These are phyloP conservation scores for Ptilodon capucinus DNA, from an alignment of 2,888 invertebrate genomes.

Conservation along the genomic window DNA sequence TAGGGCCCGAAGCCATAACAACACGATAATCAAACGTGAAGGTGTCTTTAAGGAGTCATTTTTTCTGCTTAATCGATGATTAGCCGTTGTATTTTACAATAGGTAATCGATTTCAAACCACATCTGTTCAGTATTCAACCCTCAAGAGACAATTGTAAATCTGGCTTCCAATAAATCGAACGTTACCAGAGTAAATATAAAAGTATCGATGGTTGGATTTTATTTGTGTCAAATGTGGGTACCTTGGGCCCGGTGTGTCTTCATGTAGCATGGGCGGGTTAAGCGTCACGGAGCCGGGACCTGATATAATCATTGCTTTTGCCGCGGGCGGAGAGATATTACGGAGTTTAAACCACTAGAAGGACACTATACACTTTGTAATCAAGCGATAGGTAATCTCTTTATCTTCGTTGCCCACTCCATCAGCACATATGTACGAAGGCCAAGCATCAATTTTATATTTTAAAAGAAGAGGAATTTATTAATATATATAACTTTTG, in stretches of 20 bases:
- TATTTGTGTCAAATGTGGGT: neutral
- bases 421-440: too few species aligned
- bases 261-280: slow-evolving; percentile 5
- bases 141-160: neutral
- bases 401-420: too few species aligned
- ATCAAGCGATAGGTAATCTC: too few species aligned
- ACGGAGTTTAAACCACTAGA: slow-evolving; percentile 1
- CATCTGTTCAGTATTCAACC: neutral
- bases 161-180: neutral
- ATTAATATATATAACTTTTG: too few species aligned
- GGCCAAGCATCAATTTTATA: too few species aligned
- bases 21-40: too few species aligned
- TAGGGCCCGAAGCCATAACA: too few species aligned
- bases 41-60: too few species aligned
- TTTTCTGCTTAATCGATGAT: too few species aligned
- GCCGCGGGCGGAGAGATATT: slow-evolving; percentile 20
- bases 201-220: neutral
- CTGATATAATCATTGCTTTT: slow-evolving; percentile 29
- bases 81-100: too few species aligned
- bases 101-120: neutral
- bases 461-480: too few species aligned
- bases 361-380: too few species aligned
- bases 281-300: slow-evolving; percentile 10
- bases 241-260: neutral
- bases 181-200: neutral